phyloP scores from a whole-genome alignment of 2,888 invertebrate species.

The Ectropis crepuscularia region DNA sequence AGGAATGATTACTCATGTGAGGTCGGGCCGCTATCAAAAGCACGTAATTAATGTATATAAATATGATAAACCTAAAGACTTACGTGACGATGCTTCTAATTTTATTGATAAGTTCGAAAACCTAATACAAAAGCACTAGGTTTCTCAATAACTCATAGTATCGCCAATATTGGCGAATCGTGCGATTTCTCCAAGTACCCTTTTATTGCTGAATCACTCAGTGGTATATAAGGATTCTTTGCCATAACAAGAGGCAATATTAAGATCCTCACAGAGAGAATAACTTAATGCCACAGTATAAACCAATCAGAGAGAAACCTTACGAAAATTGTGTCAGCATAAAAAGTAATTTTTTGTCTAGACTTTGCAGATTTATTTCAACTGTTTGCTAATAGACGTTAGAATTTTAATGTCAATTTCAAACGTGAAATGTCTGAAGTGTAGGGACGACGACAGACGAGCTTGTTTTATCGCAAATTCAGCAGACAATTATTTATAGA shows the following conservation, averaged over 20 bases:
- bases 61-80: no score
- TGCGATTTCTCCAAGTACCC: conserved; percentile 7
- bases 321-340: neutral
- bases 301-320: conserved; percentile 12
- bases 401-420: no score
- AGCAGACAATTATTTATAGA: no score
- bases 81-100: no score
- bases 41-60: no score
- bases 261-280: conserved; percentile 17
- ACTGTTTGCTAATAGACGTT: no score
- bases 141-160: conserved; percentile 1
- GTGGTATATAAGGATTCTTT: conserved; percentile 18
- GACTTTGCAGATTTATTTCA: no score
- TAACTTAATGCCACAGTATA: conserved; percentile 11
- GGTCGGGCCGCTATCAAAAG: no score
- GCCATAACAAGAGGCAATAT: conserved; percentile 28
- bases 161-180: conserved; percentile 5
- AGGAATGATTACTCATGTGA: no score
- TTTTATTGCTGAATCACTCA: conserved; percentile 26
- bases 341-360: neutral
- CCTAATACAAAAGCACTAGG: neutral
- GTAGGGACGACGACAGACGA: no score
- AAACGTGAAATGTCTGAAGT: no score
- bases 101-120: neutral
- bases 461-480: no score